Conservation (phyloP, 2,113 vertebrate species). For the Indicator maculatus region DNA sequence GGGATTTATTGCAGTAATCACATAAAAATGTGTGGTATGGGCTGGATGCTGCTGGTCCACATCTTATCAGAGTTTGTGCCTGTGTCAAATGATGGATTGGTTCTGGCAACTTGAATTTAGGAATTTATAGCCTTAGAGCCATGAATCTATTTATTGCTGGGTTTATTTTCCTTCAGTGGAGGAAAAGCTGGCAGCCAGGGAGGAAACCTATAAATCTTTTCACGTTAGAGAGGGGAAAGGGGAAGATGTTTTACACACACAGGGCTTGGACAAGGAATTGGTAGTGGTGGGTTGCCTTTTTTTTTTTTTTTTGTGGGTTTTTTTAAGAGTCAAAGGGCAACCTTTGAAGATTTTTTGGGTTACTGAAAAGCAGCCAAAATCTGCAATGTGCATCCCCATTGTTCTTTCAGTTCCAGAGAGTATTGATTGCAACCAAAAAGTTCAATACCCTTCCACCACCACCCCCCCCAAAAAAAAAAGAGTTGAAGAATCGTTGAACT, state of each 20-base stretch:
- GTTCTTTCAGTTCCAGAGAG: not conserved
- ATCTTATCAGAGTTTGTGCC: not conserved
- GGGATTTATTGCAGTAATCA: not conserved
- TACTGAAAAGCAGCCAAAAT: not conserved
- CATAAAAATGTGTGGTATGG: constrained; percentile 18
- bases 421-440: not conserved
- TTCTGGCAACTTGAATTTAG: constrained; percentile 8
- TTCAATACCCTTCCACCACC: not conserved
- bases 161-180: constrained; percentile 16
- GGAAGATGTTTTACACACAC: not conserved
- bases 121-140: not conserved
- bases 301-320: not conserved
- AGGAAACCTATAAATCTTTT: constrained; percentile 44
- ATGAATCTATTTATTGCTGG: not conserved
- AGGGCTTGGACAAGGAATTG: not conserved
- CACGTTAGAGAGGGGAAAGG: not conserved
- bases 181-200: not conserved
- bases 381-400: not conserved
- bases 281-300: not conserved
- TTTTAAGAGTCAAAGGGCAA: not conserved
- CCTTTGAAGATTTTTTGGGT: not conserved
- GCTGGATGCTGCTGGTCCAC: not conserved
- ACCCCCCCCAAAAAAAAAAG: no score
- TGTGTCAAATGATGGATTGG: constrained; percentile 16
- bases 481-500: no score